Base-by-base conservation (phyloP, 2,113 vertebrate genomes). In the Limnothrissa miodon region DNA sequence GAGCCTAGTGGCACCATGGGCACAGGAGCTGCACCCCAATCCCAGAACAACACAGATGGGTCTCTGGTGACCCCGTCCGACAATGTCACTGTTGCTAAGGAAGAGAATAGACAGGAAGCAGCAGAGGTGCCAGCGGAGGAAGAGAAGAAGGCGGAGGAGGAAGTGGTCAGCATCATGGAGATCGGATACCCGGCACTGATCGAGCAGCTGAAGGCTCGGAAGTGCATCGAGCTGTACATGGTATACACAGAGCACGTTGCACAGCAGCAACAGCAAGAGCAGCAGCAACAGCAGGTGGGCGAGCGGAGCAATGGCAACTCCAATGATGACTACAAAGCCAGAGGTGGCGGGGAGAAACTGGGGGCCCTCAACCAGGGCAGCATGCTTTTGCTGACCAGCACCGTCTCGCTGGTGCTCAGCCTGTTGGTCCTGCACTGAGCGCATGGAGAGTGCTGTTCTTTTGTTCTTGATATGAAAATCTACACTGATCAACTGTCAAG, bases 181-280 rank as follows among this genome's bases (percentile, higher is more conserved):
- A 92, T 93, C 4, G 93, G 93, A 25, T 94, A 94, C 85, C 92
- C 93, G 0, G 86, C 89, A 9, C 89, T 94, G 10, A 87, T 94
- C 7, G 84, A 93, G 81, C 93, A 94, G 79, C 0, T 93, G 81
- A 94, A 93, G 86, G 1, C 87, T 4, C 87, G 86, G 0, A 88
- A 86, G n/a, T 94, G 93, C 17, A 85, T 93, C 13, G 92, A 94
- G 46, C 0, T 81, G 45, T 94, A 89, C 87, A 92, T 94, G 89
- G 70, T 6, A 0, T 92, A 93, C 83, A 93, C 91, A 0, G 87
- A 88, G 83, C 8, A 33, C 0, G 92, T 90, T 90, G 42, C 82
- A 42, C 82, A 83, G 33, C 88, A 83, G 51, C 56, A 45, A 44
- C 56, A 45, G 4, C 19, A 0, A 5, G 80, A 85, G 59, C 10